Conservation (phyloP, 2,888 invertebrate species). For the Apotomis betuletana region DNA sequence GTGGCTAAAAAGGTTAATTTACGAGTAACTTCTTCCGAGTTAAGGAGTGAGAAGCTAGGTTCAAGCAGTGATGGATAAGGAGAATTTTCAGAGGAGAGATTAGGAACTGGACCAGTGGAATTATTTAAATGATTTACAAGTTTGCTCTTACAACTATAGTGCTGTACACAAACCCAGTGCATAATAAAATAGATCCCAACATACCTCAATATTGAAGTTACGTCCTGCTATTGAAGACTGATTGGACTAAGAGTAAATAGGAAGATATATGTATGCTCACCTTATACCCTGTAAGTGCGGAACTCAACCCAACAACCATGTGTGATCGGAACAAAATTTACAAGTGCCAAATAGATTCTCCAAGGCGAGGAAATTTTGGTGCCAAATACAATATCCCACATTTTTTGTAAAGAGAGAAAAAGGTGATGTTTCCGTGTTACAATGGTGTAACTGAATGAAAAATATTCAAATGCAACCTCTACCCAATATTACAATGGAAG, state of each 20-base stretch:
- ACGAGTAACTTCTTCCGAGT: no score
- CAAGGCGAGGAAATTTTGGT: no score
- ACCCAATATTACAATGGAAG: not conserved
- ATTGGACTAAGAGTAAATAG: slow-evolving; percentile 20
- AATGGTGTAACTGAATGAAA: not conserved
- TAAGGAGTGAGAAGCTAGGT: not conserved
- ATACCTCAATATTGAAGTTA: slow-evolving; percentile 39
- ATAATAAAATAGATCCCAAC: slow-evolving; percentile 35
- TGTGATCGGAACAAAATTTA: not conserved
- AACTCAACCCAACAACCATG: slow-evolving; percentile 6
- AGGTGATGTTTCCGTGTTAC: not conserved
- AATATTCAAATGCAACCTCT: not conserved
- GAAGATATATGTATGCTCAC: slow-evolving; percentile 12
- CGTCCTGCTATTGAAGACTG: slow-evolving; percentile 6
- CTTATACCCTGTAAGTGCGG: slow-evolving; percentile 25
- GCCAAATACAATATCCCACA: no score
- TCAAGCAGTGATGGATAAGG: not conserved
- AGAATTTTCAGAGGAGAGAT: not conserved
- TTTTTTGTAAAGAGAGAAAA: no score
- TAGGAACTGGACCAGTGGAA: not conserved
- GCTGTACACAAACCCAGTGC: slow-evolving; percentile 36
- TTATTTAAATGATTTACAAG: slow-evolving; percentile 14
- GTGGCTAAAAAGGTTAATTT: no score
- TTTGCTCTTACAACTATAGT: slow-evolving; percentile 3
- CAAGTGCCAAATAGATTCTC: not conserved